A percentile compares a stretch with the other conserved stretches of the same genome.
phyloP scores from a whole-genome alignment of 2,888 invertebrate species.

The Mactromeris polynyma region DNA sequence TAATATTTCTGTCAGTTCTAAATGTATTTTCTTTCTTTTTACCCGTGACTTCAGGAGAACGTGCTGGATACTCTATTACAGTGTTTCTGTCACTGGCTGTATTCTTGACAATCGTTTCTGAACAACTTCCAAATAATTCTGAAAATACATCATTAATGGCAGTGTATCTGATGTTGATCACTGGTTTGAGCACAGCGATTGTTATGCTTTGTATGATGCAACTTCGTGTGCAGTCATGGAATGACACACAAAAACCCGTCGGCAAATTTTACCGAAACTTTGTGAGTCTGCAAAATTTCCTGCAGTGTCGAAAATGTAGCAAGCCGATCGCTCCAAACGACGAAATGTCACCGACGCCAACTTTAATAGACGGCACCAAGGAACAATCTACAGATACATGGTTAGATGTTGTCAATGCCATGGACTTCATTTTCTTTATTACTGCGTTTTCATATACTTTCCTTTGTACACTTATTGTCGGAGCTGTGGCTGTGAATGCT shows the following conservation, averaged over 20 bases:
- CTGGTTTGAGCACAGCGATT: constrained; percentile 25
- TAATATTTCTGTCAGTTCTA: constrained; percentile 27
- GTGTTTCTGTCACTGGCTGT: constrained; percentile 40
- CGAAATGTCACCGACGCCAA: not conserved
- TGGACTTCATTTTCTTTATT: constrained; percentile 25
- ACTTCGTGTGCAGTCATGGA: not conserved
- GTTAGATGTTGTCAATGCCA: constrained; percentile 15
- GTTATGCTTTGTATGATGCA: constrained; percentile 22
- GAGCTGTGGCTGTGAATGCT: not conserved
- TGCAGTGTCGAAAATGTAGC: not conserved
- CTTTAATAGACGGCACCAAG: not conserved
- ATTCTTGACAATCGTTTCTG: constrained; percentile 37
- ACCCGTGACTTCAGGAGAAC: constrained; percentile 32
- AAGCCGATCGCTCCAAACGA: not conserved
- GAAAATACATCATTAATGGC: constrained; percentile 28
- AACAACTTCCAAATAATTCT: constrained; percentile 37
- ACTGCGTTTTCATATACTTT: not conserved
- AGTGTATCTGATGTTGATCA: constrained; percentile 30
- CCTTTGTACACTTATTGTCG: constrained; percentile 4
- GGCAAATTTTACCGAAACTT: constrained; percentile 1
- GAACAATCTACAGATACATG: not conserved
- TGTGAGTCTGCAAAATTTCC: not conserved
- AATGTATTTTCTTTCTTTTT: constrained; percentile 32
- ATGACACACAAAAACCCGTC: not conserved
- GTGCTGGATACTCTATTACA: constrained; percentile 25